Conservation (phyloP, 1,140 invertebrate genomes). For the Hypothenemus hampei region DNA sequence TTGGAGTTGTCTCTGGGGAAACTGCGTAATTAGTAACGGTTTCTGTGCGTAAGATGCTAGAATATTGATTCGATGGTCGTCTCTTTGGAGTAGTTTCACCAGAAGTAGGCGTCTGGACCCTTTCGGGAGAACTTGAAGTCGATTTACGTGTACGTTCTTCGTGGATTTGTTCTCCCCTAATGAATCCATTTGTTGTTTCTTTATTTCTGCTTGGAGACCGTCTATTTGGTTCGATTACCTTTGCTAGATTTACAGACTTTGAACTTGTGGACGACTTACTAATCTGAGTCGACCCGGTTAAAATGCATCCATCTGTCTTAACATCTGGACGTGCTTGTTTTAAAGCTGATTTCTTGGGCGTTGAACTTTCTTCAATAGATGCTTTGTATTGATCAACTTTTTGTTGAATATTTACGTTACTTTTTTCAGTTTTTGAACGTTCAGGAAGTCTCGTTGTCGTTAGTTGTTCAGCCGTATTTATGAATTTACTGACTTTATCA, state of each 20-base stretch:
- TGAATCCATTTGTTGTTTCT: constrained; percentile 7
- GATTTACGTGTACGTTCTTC: constrained; percentile 24
- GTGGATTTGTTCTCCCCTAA: constrained; percentile 17
- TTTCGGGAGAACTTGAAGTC: constrained; percentile 25
- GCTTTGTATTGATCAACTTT: constrained; percentile 52
- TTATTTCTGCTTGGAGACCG: constrained; percentile 19
- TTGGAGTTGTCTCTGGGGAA: constrained; percentile 26
- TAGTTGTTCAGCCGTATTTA: constrained; percentile 56
- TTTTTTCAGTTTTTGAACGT: constrained; percentile 37
- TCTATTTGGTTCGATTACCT: constrained; percentile 27
- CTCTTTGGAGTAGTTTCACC: constrained; percentile 20
- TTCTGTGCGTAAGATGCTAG: constrained; percentile 10
- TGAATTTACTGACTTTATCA: constrained; percentile 60
- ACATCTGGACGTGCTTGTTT: constrained; percentile 43
- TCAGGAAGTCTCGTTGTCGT: constrained; percentile 44
- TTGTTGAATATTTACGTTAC: constrained; percentile 35
- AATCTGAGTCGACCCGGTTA: constrained; percentile 62
- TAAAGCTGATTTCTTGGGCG: constrained; percentile 38
- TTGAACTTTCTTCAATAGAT: constrained; percentile 44
- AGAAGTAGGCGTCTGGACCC: constrained; percentile 21
- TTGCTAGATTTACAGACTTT: constrained; percentile 27
- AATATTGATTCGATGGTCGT: constrained; percentile 19
- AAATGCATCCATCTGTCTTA: constrained; percentile 56
- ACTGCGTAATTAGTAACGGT: background rate
- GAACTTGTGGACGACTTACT: constrained; percentile 52